These are phyloP conservation scores for Phataginus tetradactyla DNA, from an alignment of 2,797 vertebrate species.

Conservation along the genomic window DNA sequence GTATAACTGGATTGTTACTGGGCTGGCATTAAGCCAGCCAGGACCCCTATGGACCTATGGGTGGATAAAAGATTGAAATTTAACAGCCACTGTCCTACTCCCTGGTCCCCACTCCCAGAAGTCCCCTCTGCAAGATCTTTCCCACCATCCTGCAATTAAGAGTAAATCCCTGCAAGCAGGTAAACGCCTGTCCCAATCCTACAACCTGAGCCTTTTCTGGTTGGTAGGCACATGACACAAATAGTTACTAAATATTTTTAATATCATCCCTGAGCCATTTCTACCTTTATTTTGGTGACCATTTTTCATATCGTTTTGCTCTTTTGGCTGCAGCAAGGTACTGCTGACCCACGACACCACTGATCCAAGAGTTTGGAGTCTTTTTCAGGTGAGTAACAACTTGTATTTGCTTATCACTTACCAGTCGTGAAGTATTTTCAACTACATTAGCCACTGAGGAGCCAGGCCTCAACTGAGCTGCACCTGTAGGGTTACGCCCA, in stretches of 20 bases:
- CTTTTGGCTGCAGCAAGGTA: neutral
- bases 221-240: too few species aligned
- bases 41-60: neutral
- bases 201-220: neutral
- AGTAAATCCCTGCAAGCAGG: neutral
- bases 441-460: neutral
- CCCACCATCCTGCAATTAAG: neutral
- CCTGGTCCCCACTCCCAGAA: neutral
- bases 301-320: neutral
- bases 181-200: neutral
- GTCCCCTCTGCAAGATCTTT: rapidly evolving
- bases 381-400: neutral
- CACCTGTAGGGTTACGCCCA: neutral
- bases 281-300: too few species aligned
- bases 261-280: neutral
- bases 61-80: neutral
- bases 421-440: neutral
- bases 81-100: neutral
- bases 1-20: rapidly evolving
- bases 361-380: neutral
- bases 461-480: neutral
- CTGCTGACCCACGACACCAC: neutral
- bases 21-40: neutral
- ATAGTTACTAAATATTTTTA: neutral
- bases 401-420: neutral